Percentiles rank a stretch among this genome's conserved stretches.
phyloP scores from a whole-genome alignment of 2,113 vertebrate species.

The Clinocottus analis region DNA sequence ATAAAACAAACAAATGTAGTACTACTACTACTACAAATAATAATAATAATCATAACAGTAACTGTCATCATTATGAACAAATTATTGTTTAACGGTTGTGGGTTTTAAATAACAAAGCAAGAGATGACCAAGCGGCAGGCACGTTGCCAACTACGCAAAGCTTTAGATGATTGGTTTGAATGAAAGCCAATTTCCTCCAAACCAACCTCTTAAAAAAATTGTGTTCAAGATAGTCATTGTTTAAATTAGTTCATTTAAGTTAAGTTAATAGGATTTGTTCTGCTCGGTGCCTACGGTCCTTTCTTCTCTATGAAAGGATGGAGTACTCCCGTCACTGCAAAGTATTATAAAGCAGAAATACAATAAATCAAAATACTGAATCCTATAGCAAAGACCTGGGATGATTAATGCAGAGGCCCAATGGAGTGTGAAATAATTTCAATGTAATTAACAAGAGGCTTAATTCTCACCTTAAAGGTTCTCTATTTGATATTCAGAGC shows the following conservation, averaged over 20 bases:
- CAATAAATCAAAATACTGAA: neutral
- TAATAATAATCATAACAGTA: neutral
- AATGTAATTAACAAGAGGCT: conserved; percentile 5
- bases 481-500: neutral
- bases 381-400: neutral
- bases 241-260: neutral
- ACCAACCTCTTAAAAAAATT: neutral
- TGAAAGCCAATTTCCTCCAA: conserved; percentile 5
- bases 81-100: neutral
- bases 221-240: conserved; percentile 1
- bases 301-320: neutral
- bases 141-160: neutral
- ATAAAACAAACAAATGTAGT: neutral
- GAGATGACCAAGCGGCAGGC: neutral
- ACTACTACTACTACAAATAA: too few relatives aligned
- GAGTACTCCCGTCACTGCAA: neutral
- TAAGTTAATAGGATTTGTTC: neutral
- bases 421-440: conserved; percentile 47
- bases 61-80: neutral
- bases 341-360: conserved; percentile 30
- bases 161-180: conserved; percentile 29
- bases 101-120: conserved; percentile 5
- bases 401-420: conserved; percentile 24
- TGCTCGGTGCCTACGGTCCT: neutral
- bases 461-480: neutral